Percentiles rank a stretch among this genome's conserved stretches.
Conservation (phyloP, 2,113 vertebrate species). For the Scophthalmus maximus region DNA sequence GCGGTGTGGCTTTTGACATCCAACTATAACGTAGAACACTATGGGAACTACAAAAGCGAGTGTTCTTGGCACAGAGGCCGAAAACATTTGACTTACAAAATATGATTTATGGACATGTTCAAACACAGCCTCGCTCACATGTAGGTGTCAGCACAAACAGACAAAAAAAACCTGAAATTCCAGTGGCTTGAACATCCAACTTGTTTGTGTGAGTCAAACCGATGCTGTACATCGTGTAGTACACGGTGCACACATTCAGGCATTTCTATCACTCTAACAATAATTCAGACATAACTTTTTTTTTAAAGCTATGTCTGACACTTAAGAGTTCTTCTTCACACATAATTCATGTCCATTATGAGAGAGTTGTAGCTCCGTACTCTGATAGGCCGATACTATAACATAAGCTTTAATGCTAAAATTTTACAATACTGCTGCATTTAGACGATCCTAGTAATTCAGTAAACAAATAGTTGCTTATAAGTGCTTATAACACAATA, state of each 20-base stretch:
- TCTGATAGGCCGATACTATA: background rate
- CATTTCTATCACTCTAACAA: background rate
- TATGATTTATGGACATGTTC: constrained; percentile 69
- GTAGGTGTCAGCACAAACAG: constrained; percentile 47
- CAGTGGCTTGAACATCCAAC: constrained; percentile 52
- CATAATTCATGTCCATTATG: background rate
- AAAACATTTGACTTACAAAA: constrained; percentile 31
- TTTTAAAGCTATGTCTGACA: background rate
- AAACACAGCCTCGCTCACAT: constrained; percentile 63
- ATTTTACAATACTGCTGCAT: background rate
- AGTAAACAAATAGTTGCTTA: background rate
- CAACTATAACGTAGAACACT: constrained; percentile 11
- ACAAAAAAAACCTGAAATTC: constrained; percentile 70
- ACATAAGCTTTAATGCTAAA: background rate
- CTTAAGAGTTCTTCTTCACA: background rate
- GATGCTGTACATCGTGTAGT: background rate
- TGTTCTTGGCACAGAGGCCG: constrained; percentile 22
- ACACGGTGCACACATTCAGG: constrained; percentile 1
- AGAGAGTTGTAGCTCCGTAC: background rate
- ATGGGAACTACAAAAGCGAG: constrained; percentile 30
- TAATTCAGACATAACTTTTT: background rate
- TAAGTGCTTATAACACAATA: background rate
- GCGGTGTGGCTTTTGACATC: background rate
- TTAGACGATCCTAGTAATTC: constrained; percentile 1
- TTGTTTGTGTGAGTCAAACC: constrained; percentile 26